Evolutionary conservation across 2,797 vertebrate genomes (phyloP), one percentile per base, ranked within the genome.

Genomic region (Syngnathus acus): DNA sequence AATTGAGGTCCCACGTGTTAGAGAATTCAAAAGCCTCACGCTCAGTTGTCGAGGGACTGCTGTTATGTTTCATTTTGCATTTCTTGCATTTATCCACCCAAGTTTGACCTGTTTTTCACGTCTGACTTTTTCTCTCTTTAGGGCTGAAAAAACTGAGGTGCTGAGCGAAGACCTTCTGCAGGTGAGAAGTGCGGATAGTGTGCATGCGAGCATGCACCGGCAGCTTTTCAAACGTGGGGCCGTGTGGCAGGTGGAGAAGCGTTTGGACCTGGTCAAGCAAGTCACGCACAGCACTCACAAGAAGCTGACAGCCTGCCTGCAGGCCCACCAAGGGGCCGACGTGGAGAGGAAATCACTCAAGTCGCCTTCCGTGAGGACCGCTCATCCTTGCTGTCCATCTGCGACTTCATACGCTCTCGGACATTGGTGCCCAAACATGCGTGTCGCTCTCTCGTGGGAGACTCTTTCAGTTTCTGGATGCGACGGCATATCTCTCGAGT

Each of bases 261-360:
- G 96, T 37, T 87, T 99, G 89, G 96, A 98, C 84, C 87, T 99
- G 84, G 96, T 98, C 81, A 99, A 99, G 82, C 95, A 98, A 81
- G 96, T 99, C 72, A 93, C 94, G 26, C 96, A 99, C 86, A 97
- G 96, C 91, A 97, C 95, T 21, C 96, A 99, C 88, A 98, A 98
- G 91, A 99, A 98, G 86, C 92, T 99, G 77, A 94, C 94, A 0
- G 95, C 94, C 66, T 99, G 96, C 83, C 93, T 99, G 73, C 96
- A 99, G 89, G 96, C 95, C 75, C 96, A 98, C 86, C 96, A 99
- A 77, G 95, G 95, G 5, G 80, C 93, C 0, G 96, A 99, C 0
- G 87, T 93, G 0, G 96, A 99, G 87, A 99, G 97, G 83, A 93
- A 91, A 88, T 97, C 96, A 0, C 95, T 98, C 90, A 90, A 92